Conservation (phyloP, 2,888 invertebrate species). For the Hyppa rectilinea region DNA sequence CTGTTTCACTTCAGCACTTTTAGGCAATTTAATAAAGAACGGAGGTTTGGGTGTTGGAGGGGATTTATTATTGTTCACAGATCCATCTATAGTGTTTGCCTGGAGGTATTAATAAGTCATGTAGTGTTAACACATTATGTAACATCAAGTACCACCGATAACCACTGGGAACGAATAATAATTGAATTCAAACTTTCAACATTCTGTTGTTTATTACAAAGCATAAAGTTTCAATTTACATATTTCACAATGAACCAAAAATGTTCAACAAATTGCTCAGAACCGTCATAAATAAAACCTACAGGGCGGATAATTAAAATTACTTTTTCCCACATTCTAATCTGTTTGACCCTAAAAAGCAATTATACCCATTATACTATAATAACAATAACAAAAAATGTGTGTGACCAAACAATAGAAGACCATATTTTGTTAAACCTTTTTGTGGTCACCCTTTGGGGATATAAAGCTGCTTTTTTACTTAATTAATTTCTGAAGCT, state of each 20-base stretch:
- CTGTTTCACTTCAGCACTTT: background rate
- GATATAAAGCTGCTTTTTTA: slow-evolving; percentile 36
- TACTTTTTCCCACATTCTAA: slow-evolving; percentile 41
- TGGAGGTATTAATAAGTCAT: background rate
- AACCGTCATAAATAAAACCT: slow-evolving; percentile 40
- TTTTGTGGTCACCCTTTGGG: slow-evolving; percentile 41
- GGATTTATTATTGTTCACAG: background rate
- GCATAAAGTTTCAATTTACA: slow-evolving; percentile 12
- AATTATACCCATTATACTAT: slow-evolving; percentile 51
- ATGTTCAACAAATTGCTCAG: slow-evolving; percentile 42
- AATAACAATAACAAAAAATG: slow-evolving; percentile 53
- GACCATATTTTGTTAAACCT: slow-evolving; percentile 40
- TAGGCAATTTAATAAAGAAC: background rate
- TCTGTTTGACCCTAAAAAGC: slow-evolving; percentile 34
- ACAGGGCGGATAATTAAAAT: slow-evolving; percentile 40
- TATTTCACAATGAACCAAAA: slow-evolving; percentile 27
- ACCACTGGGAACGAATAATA: background rate
- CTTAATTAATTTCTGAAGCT: slow-evolving; percentile 32
- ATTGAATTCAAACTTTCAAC: background rate
- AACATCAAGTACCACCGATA: background rate
- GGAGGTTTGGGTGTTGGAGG: background rate
- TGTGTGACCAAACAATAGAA: slow-evolving; percentile 32
- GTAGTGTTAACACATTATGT: background rate
- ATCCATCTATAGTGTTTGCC: background rate
- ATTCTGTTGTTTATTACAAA: background rate